Percentiles rank a stretch among this genome's conserved stretches.
Evolutionary conservation across 2,888 invertebrate species (phyloP).

Genomic region (Chirona hameri): DNA sequence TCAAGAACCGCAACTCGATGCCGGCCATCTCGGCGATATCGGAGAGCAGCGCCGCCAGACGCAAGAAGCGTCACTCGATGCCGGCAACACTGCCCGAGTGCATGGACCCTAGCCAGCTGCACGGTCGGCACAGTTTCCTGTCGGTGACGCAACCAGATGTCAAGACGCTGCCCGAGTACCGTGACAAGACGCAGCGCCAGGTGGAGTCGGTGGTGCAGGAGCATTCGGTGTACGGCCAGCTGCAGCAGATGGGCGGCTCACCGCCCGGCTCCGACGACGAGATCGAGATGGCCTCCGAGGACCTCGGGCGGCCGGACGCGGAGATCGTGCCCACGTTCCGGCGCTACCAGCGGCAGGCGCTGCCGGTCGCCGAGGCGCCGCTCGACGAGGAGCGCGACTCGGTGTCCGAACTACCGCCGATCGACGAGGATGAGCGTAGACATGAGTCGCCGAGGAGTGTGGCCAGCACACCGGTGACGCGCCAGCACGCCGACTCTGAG

Average conservation of each 20-base stretch:
- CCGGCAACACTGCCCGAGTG: slow-evolving; percentile 1
- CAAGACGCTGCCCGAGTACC: slow-evolving; percentile 8
- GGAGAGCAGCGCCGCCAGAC: too few species aligned
- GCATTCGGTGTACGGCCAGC: not conserved
- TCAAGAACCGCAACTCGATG: not conserved
- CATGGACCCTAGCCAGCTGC: not conserved
- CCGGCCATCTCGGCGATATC: not conserved
- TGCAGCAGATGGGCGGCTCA: not conserved
- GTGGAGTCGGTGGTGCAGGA: not conserved
- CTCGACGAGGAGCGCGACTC: slow-evolving; percentile 46
- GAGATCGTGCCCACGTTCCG: not conserved
- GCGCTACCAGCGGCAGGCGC: not conserved
- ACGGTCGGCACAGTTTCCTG: not conserved
- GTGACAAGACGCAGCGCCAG: not conserved
- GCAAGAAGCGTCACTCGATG: not conserved
- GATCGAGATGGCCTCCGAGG: not conserved
- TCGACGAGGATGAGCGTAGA: slow-evolving; percentile 41
- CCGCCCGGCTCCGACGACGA: not conserved
- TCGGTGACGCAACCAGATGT: not conserved
- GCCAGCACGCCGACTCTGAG: not conserved
- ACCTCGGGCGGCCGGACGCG: not conserved
- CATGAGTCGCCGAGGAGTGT: slow-evolving; percentile 41
- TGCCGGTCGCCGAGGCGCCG: slow-evolving; percentile 45
- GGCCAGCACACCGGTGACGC: not conserved
- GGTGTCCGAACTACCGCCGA: slow-evolving; percentile 44